phyloP scores from a whole-genome alignment of 2,888 invertebrate genomes.

The Ichneumoninae sp. region DNA sequence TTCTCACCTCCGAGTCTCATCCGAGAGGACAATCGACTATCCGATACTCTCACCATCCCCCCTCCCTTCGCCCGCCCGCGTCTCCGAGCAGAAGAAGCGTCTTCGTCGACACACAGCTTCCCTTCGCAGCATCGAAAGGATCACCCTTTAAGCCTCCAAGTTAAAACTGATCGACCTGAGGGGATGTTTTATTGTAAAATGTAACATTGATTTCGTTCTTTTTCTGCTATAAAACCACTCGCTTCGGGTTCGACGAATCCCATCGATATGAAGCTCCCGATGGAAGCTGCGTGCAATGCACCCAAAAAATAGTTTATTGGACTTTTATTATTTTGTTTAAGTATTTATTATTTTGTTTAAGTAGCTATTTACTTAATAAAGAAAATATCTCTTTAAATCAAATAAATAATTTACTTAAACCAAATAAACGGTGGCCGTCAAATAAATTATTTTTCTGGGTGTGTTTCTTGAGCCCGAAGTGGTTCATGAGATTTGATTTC shows the following conservation, averaged over 20 bases:
- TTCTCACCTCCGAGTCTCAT: conserved; percentile 63
- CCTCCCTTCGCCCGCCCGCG: too few species aligned
- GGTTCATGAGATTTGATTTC: not conserved
- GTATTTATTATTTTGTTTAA: too few species aligned
- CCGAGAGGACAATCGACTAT: conserved; percentile 57
- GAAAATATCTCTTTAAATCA: too few species aligned
- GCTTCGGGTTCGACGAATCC: not conserved
- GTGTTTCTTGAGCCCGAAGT: too few species aligned
- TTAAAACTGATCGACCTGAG: not conserved
- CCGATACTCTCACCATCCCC: conserved; percentile 35
- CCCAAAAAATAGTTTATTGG: too few species aligned
- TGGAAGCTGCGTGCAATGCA: not conserved
- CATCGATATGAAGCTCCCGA: conserved; percentile 23
- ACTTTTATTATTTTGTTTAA: too few species aligned
- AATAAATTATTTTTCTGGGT: too few species aligned
- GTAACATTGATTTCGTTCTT: not conserved
- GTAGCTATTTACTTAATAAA: too few species aligned
- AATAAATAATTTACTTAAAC: too few species aligned
- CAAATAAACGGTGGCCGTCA: too few species aligned
- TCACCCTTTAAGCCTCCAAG: conserved; percentile 9
- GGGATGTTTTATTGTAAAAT: not conserved
- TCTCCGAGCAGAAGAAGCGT: conserved; percentile 35
- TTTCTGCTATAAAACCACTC: not conserved
- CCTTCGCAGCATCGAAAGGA: not conserved
- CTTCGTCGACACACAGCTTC: not conserved